Percentiles rank a stretch among this genome's conserved stretches.
Conservation (phyloP, 2,888 invertebrate genomes). For the Drymonia ruficornis region DNA sequence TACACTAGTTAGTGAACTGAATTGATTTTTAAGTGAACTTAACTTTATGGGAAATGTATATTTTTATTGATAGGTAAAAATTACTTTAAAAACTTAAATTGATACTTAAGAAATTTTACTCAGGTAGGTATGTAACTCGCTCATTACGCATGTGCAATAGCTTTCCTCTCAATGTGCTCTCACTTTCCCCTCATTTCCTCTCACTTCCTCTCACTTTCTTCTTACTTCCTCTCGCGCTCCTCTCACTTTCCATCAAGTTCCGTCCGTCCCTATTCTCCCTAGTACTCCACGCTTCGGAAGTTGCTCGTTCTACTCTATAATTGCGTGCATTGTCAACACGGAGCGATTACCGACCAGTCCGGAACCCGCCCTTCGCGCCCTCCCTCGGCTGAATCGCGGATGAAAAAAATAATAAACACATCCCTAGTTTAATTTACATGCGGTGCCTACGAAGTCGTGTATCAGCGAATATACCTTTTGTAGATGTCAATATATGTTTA, state of each 20-base stretch:
- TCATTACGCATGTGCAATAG: too few species aligned
- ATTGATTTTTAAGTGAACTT: too few species aligned
- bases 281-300: constrained; percentile 30
- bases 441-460: constrained; percentile 44
- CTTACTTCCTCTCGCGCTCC: too few species aligned
- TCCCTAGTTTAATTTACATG: constrained; percentile 60
- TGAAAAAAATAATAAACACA: constrained; percentile 55
- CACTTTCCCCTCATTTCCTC: too few species aligned
- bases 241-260: constrained; percentile 25
- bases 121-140: too few species aligned
- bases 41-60: too few species aligned
- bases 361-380: constrained; percentile 41
- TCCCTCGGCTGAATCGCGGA: constrained; percentile 42
- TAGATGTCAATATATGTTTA: not conserved
- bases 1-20: too few species aligned
- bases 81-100: too few species aligned
- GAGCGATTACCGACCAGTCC: constrained; percentile 50
- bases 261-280: not conserved
- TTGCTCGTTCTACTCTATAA: constrained; percentile 49
- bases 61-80: too few species aligned
- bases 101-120: too few species aligned
- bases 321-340: constrained; percentile 60
- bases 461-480: not conserved
- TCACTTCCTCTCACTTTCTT: constrained; percentile 3
- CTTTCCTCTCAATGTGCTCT: too few species aligned